Conservation (phyloP, 2,113 vertebrate genomes). For the Erythrocercus mccallii region DNA sequence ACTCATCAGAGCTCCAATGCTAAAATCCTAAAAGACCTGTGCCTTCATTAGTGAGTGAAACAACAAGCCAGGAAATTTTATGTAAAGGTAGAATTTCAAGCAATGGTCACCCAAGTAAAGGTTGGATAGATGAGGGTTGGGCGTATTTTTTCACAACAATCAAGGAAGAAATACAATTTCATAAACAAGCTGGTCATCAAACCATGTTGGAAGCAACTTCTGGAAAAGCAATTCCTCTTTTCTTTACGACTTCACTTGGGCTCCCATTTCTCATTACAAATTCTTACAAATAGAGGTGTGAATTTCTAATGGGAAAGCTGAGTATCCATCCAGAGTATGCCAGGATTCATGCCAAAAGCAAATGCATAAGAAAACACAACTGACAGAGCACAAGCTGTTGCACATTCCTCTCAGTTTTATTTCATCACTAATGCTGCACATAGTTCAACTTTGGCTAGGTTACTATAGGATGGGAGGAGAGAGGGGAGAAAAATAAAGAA, state of each 20-base stretch:
- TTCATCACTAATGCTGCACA: not conserved
- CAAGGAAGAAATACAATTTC: not conserved
- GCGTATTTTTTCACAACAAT: not conserved
- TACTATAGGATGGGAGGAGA: rapidly evolving
- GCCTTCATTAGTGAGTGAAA: not conserved
- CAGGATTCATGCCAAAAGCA: not conserved
- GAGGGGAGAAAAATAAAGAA: rapidly evolving
- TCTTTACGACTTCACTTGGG: not conserved
- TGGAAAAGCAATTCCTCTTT: not conserved
- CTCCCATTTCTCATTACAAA: not conserved
- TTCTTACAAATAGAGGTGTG: not conserved
- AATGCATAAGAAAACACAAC: not conserved
- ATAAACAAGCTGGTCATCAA: not conserved
- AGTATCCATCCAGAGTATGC: not conserved
- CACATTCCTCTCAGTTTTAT: not conserved
- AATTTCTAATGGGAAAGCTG: not conserved
- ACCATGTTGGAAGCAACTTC: not conserved
- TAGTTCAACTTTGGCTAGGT: not conserved
- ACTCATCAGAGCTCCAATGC: not conserved
- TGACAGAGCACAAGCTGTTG: not conserved
- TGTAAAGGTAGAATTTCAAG: not conserved
- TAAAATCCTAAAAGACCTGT: not conserved
- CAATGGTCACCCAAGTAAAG: not conserved
- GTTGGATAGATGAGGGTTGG: not conserved
- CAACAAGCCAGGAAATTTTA: not conserved